phyloP scores from a whole-genome alignment of 2,797 vertebrate genomes.

The Falco columbarius region DNA sequence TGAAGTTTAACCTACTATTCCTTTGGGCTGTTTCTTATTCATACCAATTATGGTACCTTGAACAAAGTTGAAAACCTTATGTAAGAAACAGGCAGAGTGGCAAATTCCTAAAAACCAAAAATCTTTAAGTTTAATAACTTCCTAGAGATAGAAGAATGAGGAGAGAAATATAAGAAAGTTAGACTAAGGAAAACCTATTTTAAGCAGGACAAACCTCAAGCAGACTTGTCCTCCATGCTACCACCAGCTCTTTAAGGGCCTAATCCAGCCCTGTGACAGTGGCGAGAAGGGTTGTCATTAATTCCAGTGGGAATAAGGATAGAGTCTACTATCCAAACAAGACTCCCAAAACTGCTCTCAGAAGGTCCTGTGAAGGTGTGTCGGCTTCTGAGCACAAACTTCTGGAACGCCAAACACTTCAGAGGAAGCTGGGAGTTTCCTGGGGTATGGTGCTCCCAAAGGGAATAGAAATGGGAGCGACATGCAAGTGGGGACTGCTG shows the following conservation, averaged over 20 bases:
- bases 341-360: not conserved
- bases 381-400: not conserved
- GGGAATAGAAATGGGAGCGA: not conserved
- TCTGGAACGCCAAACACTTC: not conserved
- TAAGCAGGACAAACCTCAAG: not conserved
- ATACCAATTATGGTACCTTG: not conserved
- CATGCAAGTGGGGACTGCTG: fast-evolving
- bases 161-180: not conserved
- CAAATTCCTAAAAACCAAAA: not conserved
- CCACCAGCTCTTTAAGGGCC: not conserved
- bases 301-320: not conserved
- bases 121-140: not conserved
- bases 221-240: not conserved
- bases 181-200: not conserved
- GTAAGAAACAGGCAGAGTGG: not conserved
- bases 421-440: not conserved
- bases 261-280: not conserved
- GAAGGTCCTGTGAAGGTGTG: not conserved
- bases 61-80: not conserved
- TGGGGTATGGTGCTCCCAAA: not conserved
- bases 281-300: not conserved
- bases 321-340: not conserved
- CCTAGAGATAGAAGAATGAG: not conserved
- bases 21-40: not conserved
- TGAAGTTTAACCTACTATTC: not conserved